Conservation (phyloP, 2,113 vertebrate genomes). For the Oncorhynchus gorbuscha region DNA sequence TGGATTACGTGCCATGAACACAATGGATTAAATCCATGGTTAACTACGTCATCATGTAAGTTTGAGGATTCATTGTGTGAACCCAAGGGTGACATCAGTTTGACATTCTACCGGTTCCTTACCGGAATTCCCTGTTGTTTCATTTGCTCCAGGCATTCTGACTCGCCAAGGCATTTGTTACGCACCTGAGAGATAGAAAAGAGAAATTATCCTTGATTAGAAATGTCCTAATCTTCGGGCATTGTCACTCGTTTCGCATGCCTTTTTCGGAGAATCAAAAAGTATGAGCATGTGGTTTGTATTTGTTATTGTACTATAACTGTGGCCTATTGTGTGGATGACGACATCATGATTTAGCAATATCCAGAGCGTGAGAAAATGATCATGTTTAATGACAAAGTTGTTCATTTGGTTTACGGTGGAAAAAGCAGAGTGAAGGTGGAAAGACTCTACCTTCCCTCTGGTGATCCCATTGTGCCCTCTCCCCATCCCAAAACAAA, state of each 20-base stretch:
- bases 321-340: constrained; percentile 32
- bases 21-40: too few species aligned
- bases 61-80: not conserved
- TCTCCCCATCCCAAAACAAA: not conserved
- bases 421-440: too few species aligned
- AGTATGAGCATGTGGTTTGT: too few species aligned
- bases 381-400: not conserved
- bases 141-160: not conserved
- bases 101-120: not conserved
- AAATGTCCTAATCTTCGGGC: too few species aligned
- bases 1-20: too few species aligned
- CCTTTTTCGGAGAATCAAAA: too few species aligned
- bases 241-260: not conserved
- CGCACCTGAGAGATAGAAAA: not conserved
- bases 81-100: not conserved
- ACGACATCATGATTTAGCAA: constrained; percentile 56
- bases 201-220: not conserved
- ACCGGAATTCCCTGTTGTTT: not conserved
- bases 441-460: not conserved
- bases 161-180: too few species aligned
- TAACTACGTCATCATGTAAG: not conserved
- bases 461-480: not conserved
- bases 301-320: not conserved
- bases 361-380: constrained; percentile 2
- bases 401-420: too few species aligned